Base-by-base conservation (phyloP, 2,888 invertebrate species). In the Onchidella celtica region DNA sequence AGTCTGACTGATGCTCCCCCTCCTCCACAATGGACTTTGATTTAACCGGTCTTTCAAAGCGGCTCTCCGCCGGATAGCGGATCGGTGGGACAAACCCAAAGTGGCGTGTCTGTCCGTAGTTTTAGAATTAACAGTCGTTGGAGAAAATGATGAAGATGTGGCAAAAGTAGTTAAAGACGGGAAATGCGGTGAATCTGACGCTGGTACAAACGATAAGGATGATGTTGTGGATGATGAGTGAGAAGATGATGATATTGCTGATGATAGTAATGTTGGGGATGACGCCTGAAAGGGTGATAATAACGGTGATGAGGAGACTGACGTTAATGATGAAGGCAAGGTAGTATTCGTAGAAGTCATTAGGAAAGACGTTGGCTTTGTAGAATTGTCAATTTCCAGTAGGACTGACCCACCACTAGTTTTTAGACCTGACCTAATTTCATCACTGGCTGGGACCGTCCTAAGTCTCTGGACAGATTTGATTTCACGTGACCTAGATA, bases 221-320 rank as follows among this genome's bases (percentile, higher is more conserved):
- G 66, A 29, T 29, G 34, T n/a, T 77, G 29, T 17, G 11, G 32
- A 66, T 29, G 17, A 29, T 72, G 70, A 1, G 29, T 66, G 4
- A 66, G 66, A 66, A 0, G 29, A n/a, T 1, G 27, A 74, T 66
- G 59, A 73, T 11, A 24, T 57, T 34, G 36, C 66, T 36, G 73
- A 74, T 24, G 74, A 74, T 40, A 59, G 40, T 36, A 59, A 61
- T 63, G 74, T 66, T 32, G 40, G 11, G 36, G 76, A 38, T 66
- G 65, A 76, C 21, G 76, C 40, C 36, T 59, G 34, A 24, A 47
- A 66, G 9, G 66, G 66, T 65, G 47, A 78, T 59, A 66, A 27
- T 61, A 47, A 69, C 17, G 57, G n/a, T 69, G 79, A 61, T 63
- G 72, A 70, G 1, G 70, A 55, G 21, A 40, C 70, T 6, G 63